These are phyloP conservation scores for Heliconius hewitsoni DNA, from an alignment of 1,140 invertebrate species.

Conservation along the genomic window DNA sequence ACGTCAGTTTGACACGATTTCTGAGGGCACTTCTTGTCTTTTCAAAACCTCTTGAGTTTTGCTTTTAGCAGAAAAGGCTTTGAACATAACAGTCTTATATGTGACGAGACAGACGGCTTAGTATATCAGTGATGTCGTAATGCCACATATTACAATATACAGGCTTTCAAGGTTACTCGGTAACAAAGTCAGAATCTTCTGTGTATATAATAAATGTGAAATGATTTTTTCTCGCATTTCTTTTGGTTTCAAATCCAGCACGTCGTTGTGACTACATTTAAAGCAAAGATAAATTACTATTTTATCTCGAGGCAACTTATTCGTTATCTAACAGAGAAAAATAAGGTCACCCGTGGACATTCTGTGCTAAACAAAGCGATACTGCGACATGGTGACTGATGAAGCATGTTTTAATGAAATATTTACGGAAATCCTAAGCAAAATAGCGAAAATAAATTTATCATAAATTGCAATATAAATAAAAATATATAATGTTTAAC, in stretches of 20 bases:
- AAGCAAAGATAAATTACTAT: conserved; percentile 54
- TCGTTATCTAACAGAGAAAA: conserved; percentile 49
- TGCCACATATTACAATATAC: not conserved
- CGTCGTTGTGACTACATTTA: conserved; percentile 28
- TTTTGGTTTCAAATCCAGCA: conserved; percentile 18
- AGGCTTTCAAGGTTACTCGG: conserved; percentile 13
- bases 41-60: conserved; percentile 34
- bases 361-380: conserved; percentile 59
- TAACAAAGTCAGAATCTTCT: not conserved
- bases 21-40: conserved; percentile 31
- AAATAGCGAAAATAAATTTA: not conserved
- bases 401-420: conserved; percentile 31
- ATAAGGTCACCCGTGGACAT: conserved; percentile 46
- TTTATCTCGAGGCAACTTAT: conserved; percentile 49
- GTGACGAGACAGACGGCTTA: conserved; percentile 14
- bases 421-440: not conserved
- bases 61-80: conserved; percentile 34
- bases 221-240: conserved; percentile 11
- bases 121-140: conserved; percentile 6
- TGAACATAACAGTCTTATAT: conserved; percentile 26
- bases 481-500: not conserved
- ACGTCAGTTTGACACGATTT: conserved; percentile 32
- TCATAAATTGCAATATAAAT: not conserved
- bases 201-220: not conserved
- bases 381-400: conserved; percentile 54